phyloP scores from a whole-genome alignment of 2,888 invertebrate species.

The Oasisia sp. region DNA sequence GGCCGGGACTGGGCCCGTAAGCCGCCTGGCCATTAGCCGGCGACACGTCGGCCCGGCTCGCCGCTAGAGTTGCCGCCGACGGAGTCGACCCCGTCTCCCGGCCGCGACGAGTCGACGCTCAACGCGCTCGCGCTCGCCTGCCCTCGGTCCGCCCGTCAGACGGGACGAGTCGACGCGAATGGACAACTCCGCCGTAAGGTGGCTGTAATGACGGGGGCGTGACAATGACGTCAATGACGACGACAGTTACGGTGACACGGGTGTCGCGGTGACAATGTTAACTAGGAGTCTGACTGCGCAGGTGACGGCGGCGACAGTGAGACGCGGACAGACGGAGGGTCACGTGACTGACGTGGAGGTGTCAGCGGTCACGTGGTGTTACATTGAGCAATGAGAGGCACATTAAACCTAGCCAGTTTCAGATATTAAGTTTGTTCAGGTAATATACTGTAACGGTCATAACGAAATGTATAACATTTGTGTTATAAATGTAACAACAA shows the following conservation, averaged over 20 bases:
- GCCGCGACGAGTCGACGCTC: not conserved
- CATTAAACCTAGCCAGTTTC: no score
- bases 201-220: not conserved
- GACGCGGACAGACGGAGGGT: not conserved
- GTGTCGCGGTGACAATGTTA: not conserved
- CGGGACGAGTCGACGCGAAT: not conserved
- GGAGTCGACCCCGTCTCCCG: not conserved
- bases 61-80: not conserved
- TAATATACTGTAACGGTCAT: no score
- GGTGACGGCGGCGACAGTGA: not conserved
- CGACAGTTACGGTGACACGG: not conserved
- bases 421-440: no score
- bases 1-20: not conserved
- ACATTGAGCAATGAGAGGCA: not conserved
- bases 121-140: no score
- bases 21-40: not conserved
- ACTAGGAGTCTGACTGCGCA: not conserved
- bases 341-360: not conserved
- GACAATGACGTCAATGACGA: conserved; percentile 10
- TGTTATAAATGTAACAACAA: no score
- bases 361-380: not conserved
- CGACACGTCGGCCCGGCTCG: not conserved
- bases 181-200: not conserved
- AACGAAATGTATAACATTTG: no score
- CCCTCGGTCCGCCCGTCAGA: not conserved